Percentiles rank a stretch among this genome's conserved stretches.
Conservation (phyloP, 2,797 vertebrate species). For the Sebastolobus altivelis region DNA sequence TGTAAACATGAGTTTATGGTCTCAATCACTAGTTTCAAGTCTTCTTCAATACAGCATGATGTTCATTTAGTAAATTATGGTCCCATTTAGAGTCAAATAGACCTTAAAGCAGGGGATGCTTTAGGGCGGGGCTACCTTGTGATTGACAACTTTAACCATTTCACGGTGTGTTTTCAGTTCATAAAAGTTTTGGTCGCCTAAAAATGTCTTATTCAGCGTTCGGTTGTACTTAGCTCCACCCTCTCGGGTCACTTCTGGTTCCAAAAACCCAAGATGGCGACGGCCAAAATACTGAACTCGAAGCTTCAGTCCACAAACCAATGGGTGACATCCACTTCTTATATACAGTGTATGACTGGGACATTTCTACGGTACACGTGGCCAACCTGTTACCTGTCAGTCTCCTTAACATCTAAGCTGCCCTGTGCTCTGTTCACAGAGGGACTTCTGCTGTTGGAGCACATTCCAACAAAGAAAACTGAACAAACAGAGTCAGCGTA, state of each 20-base stretch:
- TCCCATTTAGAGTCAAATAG: background rate
- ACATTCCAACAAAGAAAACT: constrained; percentile 13
- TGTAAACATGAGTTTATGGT: too few species aligned
- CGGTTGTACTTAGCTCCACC: too few species aligned
- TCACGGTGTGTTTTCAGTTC: background rate
- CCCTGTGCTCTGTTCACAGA: background rate
- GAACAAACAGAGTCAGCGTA: background rate
- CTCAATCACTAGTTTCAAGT: too few species aligned
- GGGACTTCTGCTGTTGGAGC: background rate
- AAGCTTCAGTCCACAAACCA: background rate
- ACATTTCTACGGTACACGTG: background rate
- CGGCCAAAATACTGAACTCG: background rate
- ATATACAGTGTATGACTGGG: background rate
- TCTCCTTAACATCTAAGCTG: background rate
- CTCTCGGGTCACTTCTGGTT: too few species aligned
- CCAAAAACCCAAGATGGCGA: too few species aligned
- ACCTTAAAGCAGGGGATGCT: background rate
- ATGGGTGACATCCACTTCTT: background rate
- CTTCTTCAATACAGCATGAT: too few species aligned
- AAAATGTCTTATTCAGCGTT: too few species aligned
- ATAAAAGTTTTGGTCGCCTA: too few species aligned
- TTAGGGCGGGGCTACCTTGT: background rate
- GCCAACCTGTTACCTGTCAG: background rate
- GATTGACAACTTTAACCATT: background rate
- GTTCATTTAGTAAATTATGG: too few species aligned